phyloP scores from a whole-genome alignment of 1,140 invertebrate species.

The Geopemphigus sp. region DNA sequence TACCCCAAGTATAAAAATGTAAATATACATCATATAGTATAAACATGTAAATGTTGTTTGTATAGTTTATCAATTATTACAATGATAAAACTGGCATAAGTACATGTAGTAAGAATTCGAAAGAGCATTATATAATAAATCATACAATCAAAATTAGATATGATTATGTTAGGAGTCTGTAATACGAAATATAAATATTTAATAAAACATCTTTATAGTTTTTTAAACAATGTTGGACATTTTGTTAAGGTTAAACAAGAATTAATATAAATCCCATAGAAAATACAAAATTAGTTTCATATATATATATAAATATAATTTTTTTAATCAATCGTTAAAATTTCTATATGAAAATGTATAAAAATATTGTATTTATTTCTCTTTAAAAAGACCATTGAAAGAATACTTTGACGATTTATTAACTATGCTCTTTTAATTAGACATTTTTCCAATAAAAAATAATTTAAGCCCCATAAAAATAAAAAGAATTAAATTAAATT shows the following conservation, averaged over 20 bases:
- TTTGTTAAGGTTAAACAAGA: not conserved
- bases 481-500: conserved; percentile 19
- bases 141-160: not conserved
- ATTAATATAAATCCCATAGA: not conserved
- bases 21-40: not conserved
- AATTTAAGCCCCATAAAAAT: conserved; percentile 16
- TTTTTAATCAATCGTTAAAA: not conserved
- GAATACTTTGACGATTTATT: conserved; percentile 1
- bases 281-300: not conserved
- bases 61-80: conserved; percentile 20
- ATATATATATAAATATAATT: no score
- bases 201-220: not conserved
- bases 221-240: not conserved
- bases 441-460: conserved; percentile 21
- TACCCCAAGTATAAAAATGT: conserved; percentile 20
- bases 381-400: not conserved
- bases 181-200: not conserved
- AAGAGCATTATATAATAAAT: conserved; percentile 14
- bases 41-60: not conserved
- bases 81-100: not conserved
- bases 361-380: not conserved
- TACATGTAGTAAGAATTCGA: not conserved
- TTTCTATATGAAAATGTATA: not conserved
- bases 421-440: not conserved
- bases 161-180: not conserved